These are phyloP conservation scores for Illadopsis cleaveri DNA, from an alignment of 2,113 vertebrate genomes.

Conservation along the genomic window DNA sequence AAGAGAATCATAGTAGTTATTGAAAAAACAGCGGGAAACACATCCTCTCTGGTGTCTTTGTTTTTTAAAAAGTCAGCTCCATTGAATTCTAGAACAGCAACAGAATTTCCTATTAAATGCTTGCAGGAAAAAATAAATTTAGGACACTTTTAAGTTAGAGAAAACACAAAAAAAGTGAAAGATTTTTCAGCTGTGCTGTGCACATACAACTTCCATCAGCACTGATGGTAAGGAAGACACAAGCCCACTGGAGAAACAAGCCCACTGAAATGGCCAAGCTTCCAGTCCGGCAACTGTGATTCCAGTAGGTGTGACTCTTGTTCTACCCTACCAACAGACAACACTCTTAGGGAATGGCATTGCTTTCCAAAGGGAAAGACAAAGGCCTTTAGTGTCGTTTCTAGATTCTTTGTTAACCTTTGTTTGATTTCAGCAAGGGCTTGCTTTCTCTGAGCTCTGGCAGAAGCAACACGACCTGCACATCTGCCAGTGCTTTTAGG, in stretches of 20 bases:
- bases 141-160: background rate
- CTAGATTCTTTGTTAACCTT: background rate
- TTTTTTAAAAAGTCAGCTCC: background rate
- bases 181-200: background rate
- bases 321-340: background rate
- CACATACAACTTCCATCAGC: background rate
- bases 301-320: too few species aligned
- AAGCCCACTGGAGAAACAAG: background rate
- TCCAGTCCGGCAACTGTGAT: background rate
- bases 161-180: background rate
- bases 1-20: background rate
- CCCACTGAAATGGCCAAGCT: background rate
- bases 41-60: background rate
- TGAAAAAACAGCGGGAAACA: background rate
- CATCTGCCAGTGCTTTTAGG: fast-evolving
- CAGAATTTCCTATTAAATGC: background rate
- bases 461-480: background rate
- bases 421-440: background rate
- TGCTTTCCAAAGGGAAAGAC: background rate
- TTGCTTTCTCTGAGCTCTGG: background rate
- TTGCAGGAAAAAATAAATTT: background rate
- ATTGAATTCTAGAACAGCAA: background rate
- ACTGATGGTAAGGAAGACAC: background rate
- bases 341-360: background rate
- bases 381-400: background rate